Base-by-base conservation (phyloP, 2,113 vertebrate genomes). In the Poeciliopsis turrubarensis region DNA sequence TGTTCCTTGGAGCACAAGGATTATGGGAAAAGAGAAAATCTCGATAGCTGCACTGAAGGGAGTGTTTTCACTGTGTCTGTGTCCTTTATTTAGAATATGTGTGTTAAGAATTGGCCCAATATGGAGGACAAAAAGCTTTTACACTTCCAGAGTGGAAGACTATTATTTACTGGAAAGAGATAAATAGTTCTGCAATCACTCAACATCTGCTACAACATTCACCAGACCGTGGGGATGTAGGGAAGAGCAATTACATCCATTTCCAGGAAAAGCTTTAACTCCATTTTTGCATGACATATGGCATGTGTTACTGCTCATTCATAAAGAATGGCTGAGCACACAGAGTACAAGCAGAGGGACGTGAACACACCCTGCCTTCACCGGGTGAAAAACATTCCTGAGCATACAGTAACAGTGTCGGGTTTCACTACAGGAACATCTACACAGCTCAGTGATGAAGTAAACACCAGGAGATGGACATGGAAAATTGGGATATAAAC, bases 331-430 rank as follows among this genome's bases (percentile, higher is more conserved):
- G 51, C 34, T 30, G 81, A 72, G 77, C 60, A 88, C 80, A 86
- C 62, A 86, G 71, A n/a, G 79, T 85, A 84, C 66, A 65, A 54
- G 78, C 47, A 73, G 71, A 76, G 62, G 70, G 64, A 88, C 0
- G 63, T 68, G 70, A 89, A 85, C 81, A 87, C 81, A 65, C 63
- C 78, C 81, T 73, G 79, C 69, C 60, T 32, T 85, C 78, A 77
- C 68, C 2, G 51, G 68, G 74, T 84, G 82, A 84, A 91, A 89
- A 90, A 91, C 89, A 92, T 91, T 92, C 92, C 87, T 88, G 75
- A 84, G 81, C 9, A 14, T 86, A 87, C 83, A 83, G 82, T 91
- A 90, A 89, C 83, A 72, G 73, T 81, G 84, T 90, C 77, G 4
- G 67, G 82, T 93, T 92, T 92, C 88, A 91, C 31, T 80, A 75